Base-by-base conservation (phyloP, 2,113 vertebrate species). In the Anhinga anhinga region DNA sequence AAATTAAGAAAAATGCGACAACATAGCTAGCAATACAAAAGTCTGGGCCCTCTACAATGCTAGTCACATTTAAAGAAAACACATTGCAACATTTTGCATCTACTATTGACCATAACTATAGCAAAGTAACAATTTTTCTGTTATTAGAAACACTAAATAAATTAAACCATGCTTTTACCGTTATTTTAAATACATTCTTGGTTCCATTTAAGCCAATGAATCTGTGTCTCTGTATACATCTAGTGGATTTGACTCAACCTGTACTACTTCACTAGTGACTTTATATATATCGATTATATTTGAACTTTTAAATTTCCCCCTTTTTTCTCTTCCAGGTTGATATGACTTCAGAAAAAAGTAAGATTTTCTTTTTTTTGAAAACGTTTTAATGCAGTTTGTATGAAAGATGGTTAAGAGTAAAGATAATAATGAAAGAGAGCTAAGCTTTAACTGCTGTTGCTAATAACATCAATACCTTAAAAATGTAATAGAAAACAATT, bases 271-370 rank as follows among this genome's bases (percentile, higher is more conserved):
- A 49, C 13, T n/a, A 4, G 0, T 72, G 69, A 81, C 36, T 82
- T 73, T 50, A 55, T 58, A 13, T 13, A 7, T 52, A 8, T 61
- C 16, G 11, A 40, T 86, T 84, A 20, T 11, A 45, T 89, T 87
- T n/a, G 65, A 97, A 94, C 52, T 66, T 86, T 76, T 72, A 93
- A 80, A 88, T 96, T 97, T 92, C 87, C 72, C 87, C 50, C 89
- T 79, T 98, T 85, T 98, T 91, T 97, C 97, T 98, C 88, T 98
- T 99, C 78, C 98, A 99, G 99, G 98, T 98, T 96, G 98, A 98
- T 97, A 97, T 98, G 98, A 98, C 98, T 70, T 98, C 98, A 94
- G 99, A 99, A 97, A 99, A 99, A 99, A 99, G 99, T 99, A 99
- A 99, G 99, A 98, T 90, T 98, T 86, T 70, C 30, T n/a, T 50